Conservation (phyloP, 2,888 invertebrate species). For the Amphimallon solstitiale region DNA sequence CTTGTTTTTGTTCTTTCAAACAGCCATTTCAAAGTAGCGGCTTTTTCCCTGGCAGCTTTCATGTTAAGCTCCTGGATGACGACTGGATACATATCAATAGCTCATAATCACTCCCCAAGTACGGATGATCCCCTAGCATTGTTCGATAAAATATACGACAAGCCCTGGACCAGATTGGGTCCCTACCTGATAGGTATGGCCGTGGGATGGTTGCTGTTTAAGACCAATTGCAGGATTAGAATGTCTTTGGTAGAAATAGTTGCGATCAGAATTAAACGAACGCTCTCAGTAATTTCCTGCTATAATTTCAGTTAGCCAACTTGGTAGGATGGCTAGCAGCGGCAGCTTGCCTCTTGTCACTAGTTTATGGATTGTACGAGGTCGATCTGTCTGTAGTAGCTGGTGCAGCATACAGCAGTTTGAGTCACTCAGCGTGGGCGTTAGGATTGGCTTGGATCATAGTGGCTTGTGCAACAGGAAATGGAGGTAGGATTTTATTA, state of each 20-base stretch:
- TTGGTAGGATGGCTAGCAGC: conserved; percentile 77
- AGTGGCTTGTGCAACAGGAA: conserved; percentile 84
- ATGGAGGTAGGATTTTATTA: conserved; percentile 71
- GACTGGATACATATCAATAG: conserved; percentile 82
- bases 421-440: conserved; percentile 88
- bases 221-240: conserved; percentile 80
- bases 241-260: conserved; percentile 71
- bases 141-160: conserved; percentile 90
- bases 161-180: conserved; percentile 87
- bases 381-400: conserved; percentile 74
- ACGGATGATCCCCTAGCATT: conserved; percentile 84
- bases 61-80: conserved; percentile 82
- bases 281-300: background rate
- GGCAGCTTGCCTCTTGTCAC: conserved; percentile 72
- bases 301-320: conserved; percentile 69
- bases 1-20: conserved; percentile 38
- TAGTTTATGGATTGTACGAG: conserved; percentile 83
- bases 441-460: conserved; percentile 84
- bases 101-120: conserved; percentile 80
- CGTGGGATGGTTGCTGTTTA: conserved; percentile 84
- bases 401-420: conserved; percentile 82
- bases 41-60: conserved; percentile 71
- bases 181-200: conserved; percentile 88
- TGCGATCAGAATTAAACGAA: background rate
- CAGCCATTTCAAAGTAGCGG: conserved; percentile 83